Evolutionary conservation across 2,888 invertebrate species (phyloP), one percentile per base, ranked within the genome.

Genomic region (Cenopis cana): DNA sequence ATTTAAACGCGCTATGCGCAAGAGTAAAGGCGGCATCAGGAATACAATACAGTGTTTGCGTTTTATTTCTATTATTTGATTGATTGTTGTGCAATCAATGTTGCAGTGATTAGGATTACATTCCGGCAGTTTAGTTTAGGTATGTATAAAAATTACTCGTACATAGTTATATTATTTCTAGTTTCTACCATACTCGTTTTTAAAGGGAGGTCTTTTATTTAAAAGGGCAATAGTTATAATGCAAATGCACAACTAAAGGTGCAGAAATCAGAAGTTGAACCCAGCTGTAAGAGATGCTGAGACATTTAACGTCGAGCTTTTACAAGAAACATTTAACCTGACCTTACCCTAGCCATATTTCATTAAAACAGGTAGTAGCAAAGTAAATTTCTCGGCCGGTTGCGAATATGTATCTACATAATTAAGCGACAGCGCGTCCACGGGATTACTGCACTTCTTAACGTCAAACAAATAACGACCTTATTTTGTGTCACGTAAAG

Each of bases 351-450:
- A 50, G 57, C 38, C 56, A 57, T 62, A 52, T 65, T 69, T 65
- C 38, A 70, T 65, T 59, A 20, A 64, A 70, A 54, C 69, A 46
- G 65, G 52, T 54, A 54, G 52, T 54, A 54, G 41, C 52, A 29
- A 52, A 62, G 59, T 65, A 46, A 41, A 65, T 55, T 55, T 38
- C 20, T 12, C 29, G 46, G 38, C 65, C 24, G 59, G 24, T 54
- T 65, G 59, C 54, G 62, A 67, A 36, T 59, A n/a, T n/a, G n/a
- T n/a, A n/a, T n/a, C n/a, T n/a, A 59, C 59, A 70, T 65, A 59
- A 66, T 70, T 70, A 70, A 70, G 65, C 29, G 46, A 33, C 65
- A 54, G 36, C 33, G 29, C 59, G 46, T 69, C 56, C 38, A 38
- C 56, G 38, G 62, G 62, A 69, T 69, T 49, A 61, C 64, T 46